These are phyloP conservation scores for Gallinago undulata DNA, from an alignment of 2,113 vertebrate genomes.

Conservation along the genomic window DNA sequence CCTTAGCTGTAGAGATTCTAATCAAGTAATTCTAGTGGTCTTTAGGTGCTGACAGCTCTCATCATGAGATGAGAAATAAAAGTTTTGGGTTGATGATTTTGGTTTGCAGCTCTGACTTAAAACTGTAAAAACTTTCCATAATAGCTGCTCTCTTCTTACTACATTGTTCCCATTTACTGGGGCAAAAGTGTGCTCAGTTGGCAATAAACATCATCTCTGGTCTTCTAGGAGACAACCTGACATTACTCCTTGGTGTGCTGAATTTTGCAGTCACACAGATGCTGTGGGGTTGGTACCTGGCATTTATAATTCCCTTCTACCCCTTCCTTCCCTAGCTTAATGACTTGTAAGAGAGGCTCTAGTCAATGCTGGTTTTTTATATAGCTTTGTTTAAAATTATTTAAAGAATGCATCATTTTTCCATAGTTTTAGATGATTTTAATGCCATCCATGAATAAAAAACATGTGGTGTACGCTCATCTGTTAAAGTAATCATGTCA, in stretches of 20 bases:
- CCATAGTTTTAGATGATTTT: background rate
- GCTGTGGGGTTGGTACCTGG: background rate
- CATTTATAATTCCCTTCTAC: background rate
- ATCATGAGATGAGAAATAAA: fast-evolving
- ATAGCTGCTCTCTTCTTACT: background rate
- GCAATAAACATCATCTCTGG: background rate
- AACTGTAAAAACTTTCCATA: background rate
- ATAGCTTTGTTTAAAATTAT: background rate
- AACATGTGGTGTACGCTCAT: background rate
- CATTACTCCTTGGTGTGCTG: background rate
- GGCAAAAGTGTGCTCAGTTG: background rate
- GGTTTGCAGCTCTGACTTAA: background rate
- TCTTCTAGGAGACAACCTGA: background rate
- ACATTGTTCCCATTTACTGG: background rate
- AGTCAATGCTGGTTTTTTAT: background rate
- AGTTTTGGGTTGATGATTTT: background rate
- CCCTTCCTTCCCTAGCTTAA: background rate
- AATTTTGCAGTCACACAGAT: background rate
- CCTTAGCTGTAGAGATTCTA: background rate
- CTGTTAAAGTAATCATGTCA: background rate
- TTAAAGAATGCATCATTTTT: background rate
- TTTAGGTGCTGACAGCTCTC: background rate
- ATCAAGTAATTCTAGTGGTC: background rate
- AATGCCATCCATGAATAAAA: background rate
- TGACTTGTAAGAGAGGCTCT: background rate